Conservation (phyloP, 2,113 vertebrate species). For the Passer domesticus region DNA sequence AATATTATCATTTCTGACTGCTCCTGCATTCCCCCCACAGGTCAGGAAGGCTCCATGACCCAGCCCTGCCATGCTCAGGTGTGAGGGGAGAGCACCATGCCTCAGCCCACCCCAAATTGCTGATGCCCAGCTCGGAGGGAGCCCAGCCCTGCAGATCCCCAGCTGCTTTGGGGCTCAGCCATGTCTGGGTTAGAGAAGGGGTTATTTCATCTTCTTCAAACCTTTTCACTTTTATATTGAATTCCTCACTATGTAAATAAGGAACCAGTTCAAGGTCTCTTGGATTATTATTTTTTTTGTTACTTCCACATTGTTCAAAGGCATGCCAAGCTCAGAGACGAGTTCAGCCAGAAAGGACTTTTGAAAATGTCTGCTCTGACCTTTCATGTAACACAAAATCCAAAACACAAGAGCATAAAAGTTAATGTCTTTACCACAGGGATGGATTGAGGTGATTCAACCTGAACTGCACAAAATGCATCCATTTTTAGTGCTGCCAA, state of each 20-base stretch:
- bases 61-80: not conserved
- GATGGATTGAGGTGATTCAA: not conserved
- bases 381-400: not conserved
- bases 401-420: not conserved
- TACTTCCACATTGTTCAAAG: not conserved
- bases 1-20: not conserved
- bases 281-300: not conserved
- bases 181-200: not conserved
- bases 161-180: not conserved
- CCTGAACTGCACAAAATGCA: not conserved
- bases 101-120: not conserved
- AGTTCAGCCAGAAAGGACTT: slow-evolving; percentile 30
- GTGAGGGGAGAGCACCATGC: not conserved
- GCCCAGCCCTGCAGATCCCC: not conserved
- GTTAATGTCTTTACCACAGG: slow-evolving; percentile 17
- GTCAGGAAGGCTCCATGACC: not conserved
- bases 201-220: not conserved
- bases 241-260: slow-evolving; percentile 31
- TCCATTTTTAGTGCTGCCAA: not conserved
- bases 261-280: not conserved
- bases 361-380: not conserved
- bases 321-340: not conserved
- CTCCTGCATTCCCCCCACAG: not conserved
- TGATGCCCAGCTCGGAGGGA: not conserved
- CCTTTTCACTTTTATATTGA: not conserved